phyloP scores from a whole-genome alignment of 2,888 invertebrate genomes.

The Lasioglossum zephyrum region DNA sequence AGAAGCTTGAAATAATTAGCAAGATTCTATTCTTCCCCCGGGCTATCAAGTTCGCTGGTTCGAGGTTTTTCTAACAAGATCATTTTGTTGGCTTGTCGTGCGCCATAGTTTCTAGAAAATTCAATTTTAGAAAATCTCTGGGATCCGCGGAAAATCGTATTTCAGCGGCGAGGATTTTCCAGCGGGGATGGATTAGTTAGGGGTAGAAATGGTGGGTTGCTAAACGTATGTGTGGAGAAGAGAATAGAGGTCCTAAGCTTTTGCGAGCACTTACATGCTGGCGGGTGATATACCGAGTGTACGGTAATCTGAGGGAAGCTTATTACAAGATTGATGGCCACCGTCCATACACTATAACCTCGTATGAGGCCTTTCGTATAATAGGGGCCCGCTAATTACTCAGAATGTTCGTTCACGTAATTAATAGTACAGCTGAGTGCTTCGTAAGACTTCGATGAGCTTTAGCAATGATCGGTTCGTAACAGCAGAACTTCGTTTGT shows the following conservation, averaged over 20 bases:
- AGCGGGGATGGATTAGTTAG: constrained; percentile 26
- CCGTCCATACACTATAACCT: neutral
- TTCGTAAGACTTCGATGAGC: no score
- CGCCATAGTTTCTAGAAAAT: neutral
- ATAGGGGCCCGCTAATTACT: neutral
- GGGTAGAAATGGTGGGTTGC: neutral
- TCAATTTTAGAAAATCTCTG: neutral
- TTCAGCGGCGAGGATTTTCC: neutral
- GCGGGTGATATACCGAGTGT: constrained; percentile 6
- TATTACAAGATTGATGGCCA: constrained; percentile 36
- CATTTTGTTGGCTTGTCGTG: no score
- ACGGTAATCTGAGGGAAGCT: constrained; percentile 34
- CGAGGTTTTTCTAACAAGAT: no score
- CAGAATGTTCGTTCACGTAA: neutral
- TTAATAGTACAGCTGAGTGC: neutral
- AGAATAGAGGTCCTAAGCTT: constrained; percentile 28
- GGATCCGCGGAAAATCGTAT: constrained; percentile 28
- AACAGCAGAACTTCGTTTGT: neutral
- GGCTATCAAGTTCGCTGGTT: no score
- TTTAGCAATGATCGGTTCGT: no score
- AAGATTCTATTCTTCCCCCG: neutral
- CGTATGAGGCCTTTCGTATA: neutral
- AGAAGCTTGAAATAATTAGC: constrained; percentile 17
- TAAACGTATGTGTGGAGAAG: constrained; percentile 21
- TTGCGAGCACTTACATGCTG: constrained; percentile 30